These are phyloP conservation scores for Drosophila demipolita DNA, from an alignment of 2,888 invertebrate species.

Conservation along the genomic window DNA sequence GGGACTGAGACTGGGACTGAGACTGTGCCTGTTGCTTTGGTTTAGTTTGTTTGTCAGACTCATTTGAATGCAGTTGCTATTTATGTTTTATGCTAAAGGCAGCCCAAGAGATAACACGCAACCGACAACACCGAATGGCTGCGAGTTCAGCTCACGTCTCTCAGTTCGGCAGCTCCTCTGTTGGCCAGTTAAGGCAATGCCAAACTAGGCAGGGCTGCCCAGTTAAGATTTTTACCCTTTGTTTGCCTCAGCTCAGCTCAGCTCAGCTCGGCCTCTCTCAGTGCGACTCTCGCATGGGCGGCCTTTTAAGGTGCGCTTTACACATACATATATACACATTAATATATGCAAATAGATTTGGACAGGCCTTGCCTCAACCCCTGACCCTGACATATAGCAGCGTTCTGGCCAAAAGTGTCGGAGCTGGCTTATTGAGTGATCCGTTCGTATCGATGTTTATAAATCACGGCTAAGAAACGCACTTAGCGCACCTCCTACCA, in stretches of 20 bases:
- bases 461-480: constrained; percentile 48
- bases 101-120: constrained; percentile 65
- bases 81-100: constrained; percentile 79
- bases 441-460: constrained; percentile 51
- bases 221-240: constrained; percentile 49
- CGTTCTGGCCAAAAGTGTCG: constrained; percentile 27
- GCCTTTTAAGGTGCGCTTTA: constrained; percentile 61
- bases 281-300: constrained; percentile 19
- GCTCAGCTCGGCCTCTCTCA: background rate
- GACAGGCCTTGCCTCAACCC: constrained; percentile 19
- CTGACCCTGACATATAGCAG: constrained; percentile 22
- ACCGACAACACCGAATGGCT: constrained; percentile 52
- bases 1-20: background rate
- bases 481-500: constrained; percentile 2
- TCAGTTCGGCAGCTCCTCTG: constrained; percentile 4
- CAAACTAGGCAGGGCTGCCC: constrained; percentile 42
- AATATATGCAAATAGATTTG: constrained; percentile 62
- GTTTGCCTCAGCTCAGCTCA: constrained; percentile 28
- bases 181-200: constrained; percentile 51
- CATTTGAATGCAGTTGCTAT: constrained; percentile 81
- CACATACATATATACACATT: constrained; percentile 24
- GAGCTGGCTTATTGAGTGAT: constrained; percentile 70
- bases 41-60: constrained; percentile 76
- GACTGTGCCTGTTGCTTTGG: constrained; percentile 47
- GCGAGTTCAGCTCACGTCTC: constrained; percentile 25